Percentiles rank a stretch among this genome's conserved stretches.
These are phyloP conservation scores for Hylaeus volcanicus DNA, from an alignment of 1,140 invertebrate species.

Conservation along the genomic window DNA sequence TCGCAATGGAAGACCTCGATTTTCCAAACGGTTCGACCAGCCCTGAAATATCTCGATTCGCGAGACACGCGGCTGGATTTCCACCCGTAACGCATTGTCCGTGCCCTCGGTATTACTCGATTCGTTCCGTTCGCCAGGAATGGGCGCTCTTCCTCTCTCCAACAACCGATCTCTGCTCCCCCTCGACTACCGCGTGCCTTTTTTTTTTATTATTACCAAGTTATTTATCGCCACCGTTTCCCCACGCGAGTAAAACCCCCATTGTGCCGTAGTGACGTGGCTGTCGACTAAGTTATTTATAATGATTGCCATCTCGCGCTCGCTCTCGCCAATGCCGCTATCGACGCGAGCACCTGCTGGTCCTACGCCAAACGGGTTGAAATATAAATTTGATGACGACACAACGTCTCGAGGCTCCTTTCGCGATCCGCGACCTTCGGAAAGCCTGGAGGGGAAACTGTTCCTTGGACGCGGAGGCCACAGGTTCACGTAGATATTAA, in stretches of 20 bases:
- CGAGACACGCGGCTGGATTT: neutral
- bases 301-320: constrained; percentile 66
- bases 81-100: constrained; percentile 38
- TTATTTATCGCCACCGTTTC: constrained; percentile 72
- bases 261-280: constrained; percentile 64
- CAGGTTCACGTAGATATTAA: constrained; percentile 50
- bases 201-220: constrained; percentile 72
- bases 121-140: constrained; percentile 61
- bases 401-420: constrained; percentile 5
- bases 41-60: constrained; percentile 14
- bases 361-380: constrained; percentile 51
- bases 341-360: constrained; percentile 70
- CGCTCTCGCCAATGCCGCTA: constrained; percentile 12
- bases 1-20: neutral
- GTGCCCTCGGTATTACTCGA: constrained; percentile 49
- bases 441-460: neutral
- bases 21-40: constrained; percentile 10
- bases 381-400: constrained; percentile 75
- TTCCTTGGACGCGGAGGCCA: neutral
- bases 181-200: constrained; percentile 41
- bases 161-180: constrained; percentile 23
- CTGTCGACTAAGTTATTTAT: constrained; percentile 68
- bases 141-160: constrained; percentile 18
- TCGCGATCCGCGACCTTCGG: constrained; percentile 24
- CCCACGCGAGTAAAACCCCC: constrained; percentile 66